phyloP scores from a whole-genome alignment of 23 tunicate genomes.

The Trididemnum miniatum region DNA sequence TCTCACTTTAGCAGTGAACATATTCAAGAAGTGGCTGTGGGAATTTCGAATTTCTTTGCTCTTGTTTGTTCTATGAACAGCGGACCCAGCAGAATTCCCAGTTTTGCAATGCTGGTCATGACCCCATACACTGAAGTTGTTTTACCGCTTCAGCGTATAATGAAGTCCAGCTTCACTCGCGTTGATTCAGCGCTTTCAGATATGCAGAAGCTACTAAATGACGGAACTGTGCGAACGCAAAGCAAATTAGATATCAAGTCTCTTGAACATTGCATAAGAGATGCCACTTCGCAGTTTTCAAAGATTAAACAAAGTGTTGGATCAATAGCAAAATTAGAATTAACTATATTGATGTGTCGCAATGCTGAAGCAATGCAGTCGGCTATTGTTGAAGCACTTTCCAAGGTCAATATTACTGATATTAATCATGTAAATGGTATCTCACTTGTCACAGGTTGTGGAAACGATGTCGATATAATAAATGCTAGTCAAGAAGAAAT shows the following conservation, averaged over 20 bases:
- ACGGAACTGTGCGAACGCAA: not conserved
- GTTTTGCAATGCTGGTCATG: constrained; percentile 47
- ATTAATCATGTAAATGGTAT: constrained; percentile 40
- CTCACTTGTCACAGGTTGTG: constrained; percentile 5
- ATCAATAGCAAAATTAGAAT: constrained; percentile 35
- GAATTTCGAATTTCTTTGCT: constrained; percentile 47
- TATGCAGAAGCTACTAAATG: constrained; percentile 6
- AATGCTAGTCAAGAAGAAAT: not conserved
- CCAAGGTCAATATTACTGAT: constrained; percentile 38
- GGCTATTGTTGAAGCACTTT: constrained; percentile 8
- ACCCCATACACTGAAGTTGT: constrained; percentile 59
- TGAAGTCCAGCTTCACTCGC: constrained; percentile 28
- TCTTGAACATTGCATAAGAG: constrained; percentile 44
- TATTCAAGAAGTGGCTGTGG: constrained; percentile 7
- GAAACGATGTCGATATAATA: not conserved
- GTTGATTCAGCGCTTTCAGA: constrained; percentile 37
- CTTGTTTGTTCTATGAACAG: constrained; percentile 54
- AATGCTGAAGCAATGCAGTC: not conserved
- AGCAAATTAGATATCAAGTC: constrained; percentile 1
- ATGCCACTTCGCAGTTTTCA: constrained; percentile 50
- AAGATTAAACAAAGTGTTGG: constrained; percentile 62
- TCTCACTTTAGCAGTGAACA: constrained; percentile 19
- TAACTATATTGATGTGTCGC: constrained; percentile 57
- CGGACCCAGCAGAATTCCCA: constrained; percentile 65
- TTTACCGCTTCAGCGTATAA: constrained; percentile 52